Evolutionary conservation across 2,113 vertebrate species (phyloP).

Genomic region (Ammospiza nelsoni): DNA sequence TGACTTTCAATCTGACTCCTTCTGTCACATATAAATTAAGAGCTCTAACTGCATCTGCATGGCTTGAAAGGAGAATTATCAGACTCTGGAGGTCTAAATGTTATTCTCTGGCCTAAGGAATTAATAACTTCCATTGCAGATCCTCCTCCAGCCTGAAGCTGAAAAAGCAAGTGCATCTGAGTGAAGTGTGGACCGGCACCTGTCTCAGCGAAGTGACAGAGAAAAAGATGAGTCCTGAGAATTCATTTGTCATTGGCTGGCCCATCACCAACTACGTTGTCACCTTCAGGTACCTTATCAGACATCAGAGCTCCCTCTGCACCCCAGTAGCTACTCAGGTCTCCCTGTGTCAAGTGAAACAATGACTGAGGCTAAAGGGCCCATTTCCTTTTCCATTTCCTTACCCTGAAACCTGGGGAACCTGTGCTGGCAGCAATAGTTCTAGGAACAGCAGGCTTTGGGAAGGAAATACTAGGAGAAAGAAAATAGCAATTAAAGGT

Average conservation of each 20-base stretch:
- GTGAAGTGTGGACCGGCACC: slow-evolving; percentile 75
- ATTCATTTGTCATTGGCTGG: slow-evolving; percentile 83
- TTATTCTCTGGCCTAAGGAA: background rate
- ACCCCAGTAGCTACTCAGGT: background rate
- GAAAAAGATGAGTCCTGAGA: slow-evolving; percentile 68
- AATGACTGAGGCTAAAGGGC: background rate
- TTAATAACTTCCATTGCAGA: slow-evolving; percentile 44
- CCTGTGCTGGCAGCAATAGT: background rate
- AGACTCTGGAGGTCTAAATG: background rate
- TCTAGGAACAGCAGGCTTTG: background rate
- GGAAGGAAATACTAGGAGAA: slow-evolving; percentile 10
- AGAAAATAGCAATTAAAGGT: slow-evolving; percentile 26
- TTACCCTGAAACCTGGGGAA: background rate
- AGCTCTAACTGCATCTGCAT: background rate
- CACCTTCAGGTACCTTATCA: slow-evolving; percentile 75
- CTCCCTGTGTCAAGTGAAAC: background rate
- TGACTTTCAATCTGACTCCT: background rate
- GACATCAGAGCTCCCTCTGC: background rate
- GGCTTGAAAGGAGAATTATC: background rate
- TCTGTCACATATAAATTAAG: background rate
- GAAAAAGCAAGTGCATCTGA: slow-evolving; percentile 77
- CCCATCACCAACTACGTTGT: slow-evolving; percentile 79
- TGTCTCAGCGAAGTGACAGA: slow-evolving; percentile 74
- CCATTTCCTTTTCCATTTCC: background rate
- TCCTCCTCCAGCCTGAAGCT: slow-evolving; percentile 81